Base-by-base conservation (phyloP, 2,888 invertebrate species). In the Leptopilina myrica region DNA sequence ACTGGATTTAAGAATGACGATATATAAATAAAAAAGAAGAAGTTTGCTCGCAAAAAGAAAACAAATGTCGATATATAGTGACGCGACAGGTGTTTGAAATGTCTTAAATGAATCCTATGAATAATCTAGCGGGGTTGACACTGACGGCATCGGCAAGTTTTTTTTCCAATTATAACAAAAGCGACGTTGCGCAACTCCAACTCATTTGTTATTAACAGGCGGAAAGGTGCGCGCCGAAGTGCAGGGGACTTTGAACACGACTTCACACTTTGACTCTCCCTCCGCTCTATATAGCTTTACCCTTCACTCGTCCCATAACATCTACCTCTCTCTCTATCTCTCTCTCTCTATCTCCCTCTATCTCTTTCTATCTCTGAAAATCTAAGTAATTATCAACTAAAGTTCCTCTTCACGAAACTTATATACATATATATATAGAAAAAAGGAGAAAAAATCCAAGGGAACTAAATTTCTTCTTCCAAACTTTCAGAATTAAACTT, bases 181-280 rank as follows among this genome's bases (percentile, higher is more conserved):
- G 89, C 86, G 86, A 86, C 86, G 87, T 86, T 86, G 86, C 87
- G 86, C 82, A 87, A 85, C 86, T 82, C 43, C 81, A 84, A 85
- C 88, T 91, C 91, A 91, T 91, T 90, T 89, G 90, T 90, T 91
- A 91, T 91, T 91, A 91, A 85, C 86, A 86, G 86, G 84, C 84
- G 82, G 84, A 86, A 85, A 85, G 87, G 87, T 87, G 88, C 84
- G 86, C 85, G 86, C 85, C 87, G 86, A 89, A 88, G 90, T 89
- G 89, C 88, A 86, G 88, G 86, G 84, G 86, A 85, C 88, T 89
- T 88, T 87, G 90, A 91, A 91, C 91, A 91, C 90, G 91, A 91
- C 90, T 91, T 91, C 90, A 91, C 91, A 91, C 91, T 91, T 89
- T 90, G 90, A 89, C 90, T 89, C 90, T 86, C 84, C 84, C 84